phyloP scores from a whole-genome alignment of 1,140 invertebrate species.

The Drosophila suzukii region DNA sequence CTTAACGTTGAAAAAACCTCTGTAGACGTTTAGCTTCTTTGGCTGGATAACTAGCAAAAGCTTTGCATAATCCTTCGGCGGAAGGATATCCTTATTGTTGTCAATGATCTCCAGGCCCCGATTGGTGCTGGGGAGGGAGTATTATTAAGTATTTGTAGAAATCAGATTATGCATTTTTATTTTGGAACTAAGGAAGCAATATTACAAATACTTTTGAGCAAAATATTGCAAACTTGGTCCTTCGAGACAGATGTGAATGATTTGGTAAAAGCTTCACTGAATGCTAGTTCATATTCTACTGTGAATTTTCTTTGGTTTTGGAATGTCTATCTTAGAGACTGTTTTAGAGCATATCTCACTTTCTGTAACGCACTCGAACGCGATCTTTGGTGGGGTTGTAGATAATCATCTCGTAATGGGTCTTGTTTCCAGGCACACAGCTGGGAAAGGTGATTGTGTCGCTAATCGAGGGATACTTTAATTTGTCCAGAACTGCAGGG shows the following conservation, averaged over 20 bases:
- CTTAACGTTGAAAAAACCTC: conserved; percentile 66
- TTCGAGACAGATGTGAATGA: neutral
- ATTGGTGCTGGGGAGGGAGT: conserved; percentile 36
- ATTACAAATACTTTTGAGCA: too few relatives aligned
- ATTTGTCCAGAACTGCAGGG: conserved; percentile 26
- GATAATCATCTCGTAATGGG: conserved; percentile 60
- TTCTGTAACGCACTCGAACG: conserved; percentile 42
- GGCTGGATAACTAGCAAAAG: conserved; percentile 37
- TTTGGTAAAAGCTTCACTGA: too few relatives aligned
- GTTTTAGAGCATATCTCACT: conserved; percentile 16
- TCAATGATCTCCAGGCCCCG: conserved; percentile 28
- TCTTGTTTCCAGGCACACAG: conserved; percentile 42
- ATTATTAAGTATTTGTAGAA: neutral
- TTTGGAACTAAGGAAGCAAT: too few relatives aligned
- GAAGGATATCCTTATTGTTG: conserved; percentile 15
- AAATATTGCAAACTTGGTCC: neutral
- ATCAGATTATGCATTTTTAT: too few relatives aligned
- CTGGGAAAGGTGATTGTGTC: conserved; percentile 50
- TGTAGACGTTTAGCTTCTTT: conserved; percentile 49
- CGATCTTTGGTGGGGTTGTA: conserved; percentile 58
- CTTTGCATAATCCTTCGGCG: conserved; percentile 39
- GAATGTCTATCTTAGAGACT: too few relatives aligned
- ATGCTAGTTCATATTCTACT: too few relatives aligned
- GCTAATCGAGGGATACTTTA: conserved; percentile 13
- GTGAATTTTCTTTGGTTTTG: too few relatives aligned